These are phyloP conservation scores for Siniperca scherzeri DNA, from an alignment of 2,797 vertebrate genomes.

Conservation along the genomic window DNA sequence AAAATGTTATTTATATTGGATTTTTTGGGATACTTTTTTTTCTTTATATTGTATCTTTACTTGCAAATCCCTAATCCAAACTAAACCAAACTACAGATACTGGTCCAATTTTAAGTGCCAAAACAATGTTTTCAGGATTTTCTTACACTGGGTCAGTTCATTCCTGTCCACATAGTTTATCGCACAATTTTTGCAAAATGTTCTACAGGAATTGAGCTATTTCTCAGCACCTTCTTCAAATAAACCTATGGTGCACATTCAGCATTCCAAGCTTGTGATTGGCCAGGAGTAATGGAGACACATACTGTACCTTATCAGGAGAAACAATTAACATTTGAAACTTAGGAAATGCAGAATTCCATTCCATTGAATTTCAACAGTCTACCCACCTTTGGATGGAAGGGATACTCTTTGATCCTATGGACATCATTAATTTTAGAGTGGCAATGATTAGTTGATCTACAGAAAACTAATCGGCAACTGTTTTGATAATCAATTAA, in stretches of 20 bases:
- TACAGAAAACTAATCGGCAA: background rate
- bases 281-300: background rate
- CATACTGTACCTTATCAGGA: background rate
- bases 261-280: background rate
- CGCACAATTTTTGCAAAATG: background rate
- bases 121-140: conserved; percentile 27
- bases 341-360: background rate
- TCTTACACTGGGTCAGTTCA: background rate
- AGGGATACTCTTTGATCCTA: background rate
- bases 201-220: background rate
- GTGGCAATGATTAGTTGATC: background rate
- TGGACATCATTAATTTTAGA: background rate
- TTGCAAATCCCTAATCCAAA: conserved; percentile 10
- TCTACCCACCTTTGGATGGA: background rate
- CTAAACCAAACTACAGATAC: conserved; percentile 6
- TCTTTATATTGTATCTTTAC: conserved; percentile 8
- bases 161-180: background rate
- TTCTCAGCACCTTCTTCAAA: background rate
- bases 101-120: background rate
- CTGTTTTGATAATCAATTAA: background rate
- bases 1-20: background rate
- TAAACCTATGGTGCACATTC: background rate
- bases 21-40: background rate
- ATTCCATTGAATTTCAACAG: background rate
- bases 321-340: background rate